Evolutionary conservation across 2,888 invertebrate species (phyloP).

Genomic region (Agelastica alni): DNA sequence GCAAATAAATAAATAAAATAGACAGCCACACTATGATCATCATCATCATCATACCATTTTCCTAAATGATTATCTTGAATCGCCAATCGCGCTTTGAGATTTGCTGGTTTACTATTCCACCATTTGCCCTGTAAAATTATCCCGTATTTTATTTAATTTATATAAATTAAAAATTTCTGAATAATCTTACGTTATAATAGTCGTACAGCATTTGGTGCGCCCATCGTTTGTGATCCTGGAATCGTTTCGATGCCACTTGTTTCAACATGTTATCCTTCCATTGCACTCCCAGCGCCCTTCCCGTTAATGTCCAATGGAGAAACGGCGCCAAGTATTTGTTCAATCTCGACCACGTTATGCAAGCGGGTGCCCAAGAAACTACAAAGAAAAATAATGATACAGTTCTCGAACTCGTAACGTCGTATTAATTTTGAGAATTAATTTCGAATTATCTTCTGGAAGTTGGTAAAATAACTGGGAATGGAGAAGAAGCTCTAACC

Average conservation of each 20-base stretch:
- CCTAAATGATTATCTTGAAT: conserved; percentile 60
- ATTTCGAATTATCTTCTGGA: too few species aligned
- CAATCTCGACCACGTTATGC: conserved; percentile 69
- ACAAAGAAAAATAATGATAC: conserved; percentile 34
- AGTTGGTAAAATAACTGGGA: too few species aligned
- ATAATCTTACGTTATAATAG: conserved; percentile 66
- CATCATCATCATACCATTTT: conserved; percentile 53
- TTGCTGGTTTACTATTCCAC: conserved; percentile 62
- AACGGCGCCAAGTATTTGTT: conserved; percentile 69
- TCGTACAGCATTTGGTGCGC: conserved; percentile 61
- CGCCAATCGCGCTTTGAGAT: conserved; percentile 63
- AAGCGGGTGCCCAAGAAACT: conserved; percentile 74
- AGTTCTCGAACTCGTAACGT: too few species aligned
- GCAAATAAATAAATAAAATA: conserved; percentile 31
- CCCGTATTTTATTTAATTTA: not conserved
- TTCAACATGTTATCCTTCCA: conserved; percentile 68
- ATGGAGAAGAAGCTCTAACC: too few species aligned
- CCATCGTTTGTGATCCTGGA: conserved; percentile 60
- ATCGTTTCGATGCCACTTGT: conserved; percentile 66
- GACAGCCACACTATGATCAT: conserved; percentile 30
- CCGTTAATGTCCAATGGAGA: conserved; percentile 65
- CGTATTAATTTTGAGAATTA: too few species aligned
- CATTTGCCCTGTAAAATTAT: conserved; percentile 61
- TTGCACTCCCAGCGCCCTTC: conserved; percentile 64
- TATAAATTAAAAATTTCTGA: not conserved